Evolutionary conservation across 1,140 invertebrate species (phyloP).

Genomic region (Drosophila ananassae): DNA sequence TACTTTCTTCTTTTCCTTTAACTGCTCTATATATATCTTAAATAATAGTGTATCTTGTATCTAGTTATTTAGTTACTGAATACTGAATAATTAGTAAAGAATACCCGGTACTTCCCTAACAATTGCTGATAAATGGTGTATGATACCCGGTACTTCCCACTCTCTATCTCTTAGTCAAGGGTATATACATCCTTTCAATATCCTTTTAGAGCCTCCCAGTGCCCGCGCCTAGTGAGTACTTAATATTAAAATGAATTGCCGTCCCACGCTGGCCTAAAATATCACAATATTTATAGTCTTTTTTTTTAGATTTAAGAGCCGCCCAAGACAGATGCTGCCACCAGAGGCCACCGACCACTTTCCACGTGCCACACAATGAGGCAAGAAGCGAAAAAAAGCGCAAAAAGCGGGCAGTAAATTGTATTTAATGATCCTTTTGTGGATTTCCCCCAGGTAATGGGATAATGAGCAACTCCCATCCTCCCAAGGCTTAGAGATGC

Average conservation of each 20-base stretch:
- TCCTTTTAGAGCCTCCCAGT: no score
- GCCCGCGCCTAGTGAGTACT: constrained; percentile 12
- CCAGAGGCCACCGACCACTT: constrained; percentile 10
- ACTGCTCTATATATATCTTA: no score
- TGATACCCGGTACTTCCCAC: no score
- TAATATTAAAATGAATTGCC: constrained; percentile 14
- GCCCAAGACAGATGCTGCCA: constrained; percentile 30
- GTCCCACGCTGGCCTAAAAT: neutral
- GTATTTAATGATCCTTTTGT: constrained; percentile 45
- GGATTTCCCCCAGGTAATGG: constrained; percentile 39
- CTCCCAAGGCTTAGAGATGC: neutral
- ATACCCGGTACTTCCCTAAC: no score
- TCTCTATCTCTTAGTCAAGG: no score
- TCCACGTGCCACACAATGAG: constrained; percentile 8
- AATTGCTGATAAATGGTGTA: no score
- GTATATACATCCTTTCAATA: no score
- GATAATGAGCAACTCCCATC: constrained; percentile 21
- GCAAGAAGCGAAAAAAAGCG: no score
- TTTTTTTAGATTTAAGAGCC: constrained; percentile 21
- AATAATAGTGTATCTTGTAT: no score
- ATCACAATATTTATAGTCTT: constrained; percentile 13
- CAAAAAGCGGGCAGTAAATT: constrained; percentile 29
- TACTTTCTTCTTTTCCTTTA: no score
- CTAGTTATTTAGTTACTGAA: no score
- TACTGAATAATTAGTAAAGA: no score